phyloP scores from a whole-genome alignment of 2,797 vertebrate genomes.

The Paramormyrops hopkinsi region DNA sequence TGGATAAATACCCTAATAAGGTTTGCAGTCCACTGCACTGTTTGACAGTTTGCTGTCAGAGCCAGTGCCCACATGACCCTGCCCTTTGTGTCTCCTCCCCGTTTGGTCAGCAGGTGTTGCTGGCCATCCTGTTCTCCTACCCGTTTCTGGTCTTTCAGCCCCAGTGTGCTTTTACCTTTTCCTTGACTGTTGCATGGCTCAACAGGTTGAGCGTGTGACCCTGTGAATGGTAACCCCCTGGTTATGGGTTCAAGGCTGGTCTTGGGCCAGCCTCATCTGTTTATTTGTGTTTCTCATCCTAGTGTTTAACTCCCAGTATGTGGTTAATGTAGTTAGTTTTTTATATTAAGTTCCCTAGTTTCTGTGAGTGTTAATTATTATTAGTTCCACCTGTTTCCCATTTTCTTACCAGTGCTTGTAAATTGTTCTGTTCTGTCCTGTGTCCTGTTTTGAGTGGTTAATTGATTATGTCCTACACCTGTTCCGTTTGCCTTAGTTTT shows the following conservation, averaged over 20 bases:
- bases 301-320: background rate
- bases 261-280: no score
- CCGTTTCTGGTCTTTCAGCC: background rate
- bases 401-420: background rate
- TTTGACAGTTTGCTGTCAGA: background rate
- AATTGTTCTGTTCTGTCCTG: background rate
- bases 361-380: background rate
- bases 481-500: background rate
- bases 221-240: background rate
- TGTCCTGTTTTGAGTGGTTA: background rate
- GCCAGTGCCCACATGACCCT: background rate
- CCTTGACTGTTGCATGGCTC: background rate
- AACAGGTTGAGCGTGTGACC: background rate
- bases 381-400: background rate
- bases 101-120: background rate
- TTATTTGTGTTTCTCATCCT: no score
- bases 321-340: background rate
- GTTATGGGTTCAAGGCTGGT: no score
- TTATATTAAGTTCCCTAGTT: background rate
- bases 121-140: background rate
- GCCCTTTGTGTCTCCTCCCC: background rate
- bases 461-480: background rate
- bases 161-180: background rate
- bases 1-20: background rate
- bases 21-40: background rate